A percentile compares a stretch with the other conserved stretches of the same genome.
These are phyloP conservation scores for Amphiprion ocellaris DNA, from an alignment of 2,113 vertebrate species.

Conservation along the genomic window DNA sequence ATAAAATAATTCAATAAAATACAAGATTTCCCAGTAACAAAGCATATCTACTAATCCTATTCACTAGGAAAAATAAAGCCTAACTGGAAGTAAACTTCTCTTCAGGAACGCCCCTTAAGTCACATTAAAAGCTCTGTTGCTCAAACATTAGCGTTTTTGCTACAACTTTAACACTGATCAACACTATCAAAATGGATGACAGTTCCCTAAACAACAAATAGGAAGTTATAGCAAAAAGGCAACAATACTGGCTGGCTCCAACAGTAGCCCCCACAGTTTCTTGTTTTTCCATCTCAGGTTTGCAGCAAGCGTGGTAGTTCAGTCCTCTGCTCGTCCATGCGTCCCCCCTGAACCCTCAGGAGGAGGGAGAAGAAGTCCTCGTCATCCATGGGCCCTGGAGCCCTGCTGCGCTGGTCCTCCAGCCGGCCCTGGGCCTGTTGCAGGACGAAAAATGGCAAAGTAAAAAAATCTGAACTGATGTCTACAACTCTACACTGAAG, in stretches of 20 bases:
- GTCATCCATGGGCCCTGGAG: constrained; percentile 90
- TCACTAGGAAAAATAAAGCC: neutral
- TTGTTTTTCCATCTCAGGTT: constrained; percentile 66
- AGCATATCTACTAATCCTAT: constrained; percentile 9
- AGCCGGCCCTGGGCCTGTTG: constrained; percentile 87
- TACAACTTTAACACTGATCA: constrained; percentile 36
- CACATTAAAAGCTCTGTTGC: constrained; percentile 42
- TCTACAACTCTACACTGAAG: neutral
- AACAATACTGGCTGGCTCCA: constrained; percentile 16
- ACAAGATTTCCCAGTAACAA: neutral
- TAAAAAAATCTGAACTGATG: no score
- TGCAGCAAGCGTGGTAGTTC: constrained; percentile 79
- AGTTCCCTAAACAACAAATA: constrained; percentile 1
- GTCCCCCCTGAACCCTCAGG: constrained; percentile 89
- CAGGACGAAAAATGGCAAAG: neutral
- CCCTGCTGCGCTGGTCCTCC: constrained; percentile 90
- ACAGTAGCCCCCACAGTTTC: neutral
- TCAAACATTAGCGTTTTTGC: constrained; percentile 48
- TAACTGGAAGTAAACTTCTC: constrained; percentile 32
- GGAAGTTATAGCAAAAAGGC: constrained; percentile 20
- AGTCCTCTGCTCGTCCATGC: constrained; percentile 90
- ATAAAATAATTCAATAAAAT: constrained; percentile 17
- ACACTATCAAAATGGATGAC: neutral
- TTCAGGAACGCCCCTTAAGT: constrained; percentile 1
- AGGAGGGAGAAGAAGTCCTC: constrained; percentile 92